phyloP scores from a whole-genome alignment of 2,113 vertebrate genomes.

The Poeciliopsis turrubarensis region DNA sequence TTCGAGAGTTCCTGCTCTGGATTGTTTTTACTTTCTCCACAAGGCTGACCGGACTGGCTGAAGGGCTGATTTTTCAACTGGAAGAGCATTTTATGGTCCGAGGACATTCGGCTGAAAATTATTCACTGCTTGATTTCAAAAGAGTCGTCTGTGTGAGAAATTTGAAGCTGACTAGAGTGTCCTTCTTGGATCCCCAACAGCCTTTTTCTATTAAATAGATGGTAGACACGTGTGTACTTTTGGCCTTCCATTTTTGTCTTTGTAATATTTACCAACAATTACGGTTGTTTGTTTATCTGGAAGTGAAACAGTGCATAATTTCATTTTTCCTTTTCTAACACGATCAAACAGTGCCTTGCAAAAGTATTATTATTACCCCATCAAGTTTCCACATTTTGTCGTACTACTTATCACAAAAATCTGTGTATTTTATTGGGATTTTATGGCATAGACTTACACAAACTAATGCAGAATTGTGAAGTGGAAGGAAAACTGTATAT shows the following conservation, averaged over 20 bases:
- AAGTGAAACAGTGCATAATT: constrained; percentile 53
- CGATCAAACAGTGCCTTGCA: constrained; percentile 36
- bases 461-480: neutral
- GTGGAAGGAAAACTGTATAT: too few species aligned
- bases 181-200: constrained; percentile 14
- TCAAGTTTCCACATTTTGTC: neutral
- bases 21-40: constrained; percentile 43
- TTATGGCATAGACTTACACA: neutral
- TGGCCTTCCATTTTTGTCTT: constrained; percentile 18
- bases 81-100: constrained; percentile 47
- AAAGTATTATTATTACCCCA: neutral
- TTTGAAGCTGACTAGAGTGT: constrained; percentile 45
- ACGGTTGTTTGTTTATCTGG: constrained; percentile 51
- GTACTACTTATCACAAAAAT: neutral
- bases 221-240: constrained; percentile 29
- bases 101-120: constrained; percentile 43
- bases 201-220: constrained; percentile 23
- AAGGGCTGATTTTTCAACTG: constrained; percentile 41
- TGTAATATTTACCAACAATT: constrained; percentile 31
- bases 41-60: constrained; percentile 26
- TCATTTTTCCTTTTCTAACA: constrained; percentile 44
- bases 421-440: too few species aligned
- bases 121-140: constrained; percentile 47
- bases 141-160: constrained; percentile 30
- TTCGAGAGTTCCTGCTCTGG: constrained; percentile 33